phyloP scores from a whole-genome alignment of 37 sponge, comb jelly and placozoan species.

The Chondrosia reniformis region DNA sequence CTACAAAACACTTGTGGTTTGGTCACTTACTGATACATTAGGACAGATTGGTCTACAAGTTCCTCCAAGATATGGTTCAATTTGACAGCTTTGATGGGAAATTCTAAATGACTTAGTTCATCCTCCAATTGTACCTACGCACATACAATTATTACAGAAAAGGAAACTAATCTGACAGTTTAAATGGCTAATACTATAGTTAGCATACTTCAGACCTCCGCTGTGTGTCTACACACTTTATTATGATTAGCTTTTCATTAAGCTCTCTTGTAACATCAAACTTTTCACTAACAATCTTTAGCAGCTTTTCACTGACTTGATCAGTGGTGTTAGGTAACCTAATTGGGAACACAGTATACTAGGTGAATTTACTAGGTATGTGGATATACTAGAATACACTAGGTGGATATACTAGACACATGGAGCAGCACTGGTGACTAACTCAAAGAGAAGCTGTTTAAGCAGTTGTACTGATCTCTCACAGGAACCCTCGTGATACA shows the following conservation, averaged over 20 bases:
- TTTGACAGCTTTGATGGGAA: constrained; percentile 35
- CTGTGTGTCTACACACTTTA: constrained; percentile 73
- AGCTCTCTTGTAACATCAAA: constrained; percentile 52
- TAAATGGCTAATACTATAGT: neutral
- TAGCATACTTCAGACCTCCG: constrained; percentile 42
- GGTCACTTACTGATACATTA: constrained; percentile 29
- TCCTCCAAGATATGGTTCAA: constrained; percentile 2
- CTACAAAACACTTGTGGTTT: neutral
- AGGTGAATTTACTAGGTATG: neutral
- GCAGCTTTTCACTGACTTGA: constrained; percentile 26
- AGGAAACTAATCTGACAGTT: neutral
- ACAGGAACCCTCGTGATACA: constrained; percentile 39
- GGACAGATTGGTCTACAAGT: neutral
- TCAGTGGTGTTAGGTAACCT: constrained; percentile 42
- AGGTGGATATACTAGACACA: no score
- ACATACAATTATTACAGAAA: neutral
- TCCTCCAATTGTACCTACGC: constrained; percentile 50
- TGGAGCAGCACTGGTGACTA: no score
- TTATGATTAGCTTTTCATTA: constrained; percentile 69
- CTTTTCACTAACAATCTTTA: constrained; percentile 37
- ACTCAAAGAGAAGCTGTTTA: constrained; percentile 76
- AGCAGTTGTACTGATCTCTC: constrained; percentile 48
- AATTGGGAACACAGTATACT: neutral
- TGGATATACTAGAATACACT: neutral
- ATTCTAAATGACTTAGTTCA: constrained; percentile 13